A percentile compares a stretch with the other conserved stretches of the same genome.
phyloP scores from a whole-genome alignment of 2,797 vertebrate genomes.

The Pseudotriccus pelzelni region DNA sequence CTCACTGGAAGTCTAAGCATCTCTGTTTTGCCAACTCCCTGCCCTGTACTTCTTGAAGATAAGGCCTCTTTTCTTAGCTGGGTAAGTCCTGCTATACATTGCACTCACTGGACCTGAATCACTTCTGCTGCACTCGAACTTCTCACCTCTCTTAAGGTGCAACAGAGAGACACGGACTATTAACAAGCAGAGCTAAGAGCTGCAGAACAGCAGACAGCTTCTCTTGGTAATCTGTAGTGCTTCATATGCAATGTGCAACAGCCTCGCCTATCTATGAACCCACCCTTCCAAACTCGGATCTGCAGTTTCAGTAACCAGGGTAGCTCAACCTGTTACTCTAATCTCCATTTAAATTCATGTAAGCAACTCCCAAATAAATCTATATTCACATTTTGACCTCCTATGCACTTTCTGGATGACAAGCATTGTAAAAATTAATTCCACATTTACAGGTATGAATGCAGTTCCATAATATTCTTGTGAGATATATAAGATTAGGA shows the following conservation, averaged over 20 bases:
- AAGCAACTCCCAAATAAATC: background rate
- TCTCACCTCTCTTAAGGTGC: background rate
- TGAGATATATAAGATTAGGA: background rate
- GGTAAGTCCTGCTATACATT: background rate
- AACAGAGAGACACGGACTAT: background rate
- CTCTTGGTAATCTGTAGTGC: background rate
- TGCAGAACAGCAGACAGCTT: background rate
- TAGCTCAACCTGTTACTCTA: background rate
- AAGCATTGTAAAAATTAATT: background rate
- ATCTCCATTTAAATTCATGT: background rate
- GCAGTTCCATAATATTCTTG: background rate
- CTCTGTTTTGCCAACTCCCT: background rate
- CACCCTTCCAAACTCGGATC: background rate
- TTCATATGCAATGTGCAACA: background rate
- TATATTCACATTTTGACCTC: background rate
- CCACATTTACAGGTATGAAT: background rate
- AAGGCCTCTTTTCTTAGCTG: background rate
- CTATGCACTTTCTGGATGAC: background rate
- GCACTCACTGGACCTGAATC: background rate
- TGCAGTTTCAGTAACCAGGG: background rate
- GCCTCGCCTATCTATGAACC: background rate
- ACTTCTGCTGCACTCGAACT: background rate
- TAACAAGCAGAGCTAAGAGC: background rate
- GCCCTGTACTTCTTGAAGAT: background rate
- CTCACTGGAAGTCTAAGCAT: background rate